Conservation (phyloP, 2,888 invertebrate species). For the Athrips mouffetella region DNA sequence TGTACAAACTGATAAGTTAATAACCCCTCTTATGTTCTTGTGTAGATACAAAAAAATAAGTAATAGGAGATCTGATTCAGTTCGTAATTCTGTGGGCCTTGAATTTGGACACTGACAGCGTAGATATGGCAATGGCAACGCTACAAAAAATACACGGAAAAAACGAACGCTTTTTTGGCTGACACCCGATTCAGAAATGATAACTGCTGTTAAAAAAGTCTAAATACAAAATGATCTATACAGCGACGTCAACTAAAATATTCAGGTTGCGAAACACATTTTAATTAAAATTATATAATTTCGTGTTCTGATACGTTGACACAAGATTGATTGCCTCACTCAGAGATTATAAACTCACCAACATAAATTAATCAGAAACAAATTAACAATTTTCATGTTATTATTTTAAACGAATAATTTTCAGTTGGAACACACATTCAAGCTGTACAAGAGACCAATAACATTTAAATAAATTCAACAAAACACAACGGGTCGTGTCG, state of each 20-base stretch:
- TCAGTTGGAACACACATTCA: not conserved
- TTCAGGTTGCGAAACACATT: not conserved
- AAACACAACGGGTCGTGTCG: conserved; percentile 1
- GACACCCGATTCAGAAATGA: not conserved
- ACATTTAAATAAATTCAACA: conserved; percentile 5
- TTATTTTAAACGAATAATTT: not conserved
- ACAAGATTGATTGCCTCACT: conserved; percentile 4
- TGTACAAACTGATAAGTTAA: no score
- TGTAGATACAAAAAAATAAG: not conserved
- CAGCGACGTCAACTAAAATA: not conserved
- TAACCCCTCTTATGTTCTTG: no score
- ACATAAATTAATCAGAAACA: conserved; percentile 2
- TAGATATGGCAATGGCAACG: conserved; percentile 21
- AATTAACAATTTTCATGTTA: not conserved
- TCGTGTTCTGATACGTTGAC: not conserved
- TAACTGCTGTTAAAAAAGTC: not conserved
- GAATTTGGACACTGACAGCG: conserved; percentile 34
- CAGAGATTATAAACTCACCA: not conserved
- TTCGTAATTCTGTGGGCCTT: conserved; percentile 33
- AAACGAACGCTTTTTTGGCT: conserved; percentile 9
- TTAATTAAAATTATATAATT: not conserved
- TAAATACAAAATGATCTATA: not conserved
- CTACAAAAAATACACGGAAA: conserved; percentile 13
- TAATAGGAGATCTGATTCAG: conserved; percentile 17
- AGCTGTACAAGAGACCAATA: conserved; percentile 2